Base-by-base conservation (phyloP, 2,888 invertebrate species). In the Pecten maximus region DNA sequence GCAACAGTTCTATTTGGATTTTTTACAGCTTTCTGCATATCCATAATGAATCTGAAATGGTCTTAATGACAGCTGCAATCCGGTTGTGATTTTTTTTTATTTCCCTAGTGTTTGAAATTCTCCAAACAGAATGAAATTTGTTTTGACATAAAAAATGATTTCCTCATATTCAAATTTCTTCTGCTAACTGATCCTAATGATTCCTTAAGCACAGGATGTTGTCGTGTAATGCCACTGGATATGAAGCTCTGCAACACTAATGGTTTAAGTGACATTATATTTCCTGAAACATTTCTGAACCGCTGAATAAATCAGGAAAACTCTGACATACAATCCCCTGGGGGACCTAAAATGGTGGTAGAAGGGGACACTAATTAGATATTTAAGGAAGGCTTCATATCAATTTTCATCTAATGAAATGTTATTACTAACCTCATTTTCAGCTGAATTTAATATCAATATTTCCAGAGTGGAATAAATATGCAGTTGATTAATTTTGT, bases 341-440 rank as follows among this genome's bases (percentile, higher is more conserved):
- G 28, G 74, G 74, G 35, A n/a, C 35, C 74, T 28, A 12, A 28
- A 35, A 74, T 28, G 35, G 28, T 35, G 74, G 10, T 35, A 74
- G 15, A 74, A 60, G 15, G 8, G 0, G 74, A 8, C 23, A 23
- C 35, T 74, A 74, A 74, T 74, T 28, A 35, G 74, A 10, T 74
- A 10, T 74, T 74, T 74, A 74, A 74, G 35, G 28, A 74, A 74
- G 35, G 15, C 35, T 74, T 28, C 10, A 35, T 74, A 54, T 74
- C 74, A 74, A 74, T 74, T 74, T 74, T 74, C 74, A 35, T 74
- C 35, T 35, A 28, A 74, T 28, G 74, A 74, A 74, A 74, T 74
- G 74, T 74, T 12, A 74, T 74, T 74, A 35, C 28, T 74, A 35
- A 74, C 74, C 35, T 74, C 28, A 74, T 28, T 74, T 35, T 74